Evolutionary conservation across 2,797 vertebrate species (phyloP).

Genomic region (Agapornis canus): DNA sequence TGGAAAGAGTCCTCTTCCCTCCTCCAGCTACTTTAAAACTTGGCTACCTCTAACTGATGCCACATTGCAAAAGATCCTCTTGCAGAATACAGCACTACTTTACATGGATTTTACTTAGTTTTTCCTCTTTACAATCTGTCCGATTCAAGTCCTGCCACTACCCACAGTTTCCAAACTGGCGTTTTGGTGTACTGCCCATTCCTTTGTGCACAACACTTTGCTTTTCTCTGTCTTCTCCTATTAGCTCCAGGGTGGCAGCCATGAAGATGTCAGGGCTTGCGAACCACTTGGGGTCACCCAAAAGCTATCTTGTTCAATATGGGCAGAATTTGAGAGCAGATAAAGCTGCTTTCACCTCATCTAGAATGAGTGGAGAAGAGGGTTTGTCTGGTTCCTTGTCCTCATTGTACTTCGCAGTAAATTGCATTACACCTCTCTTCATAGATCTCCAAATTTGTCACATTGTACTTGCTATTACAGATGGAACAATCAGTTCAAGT

Average conservation of each 20-base stretch:
- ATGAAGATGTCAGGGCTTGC: background rate
- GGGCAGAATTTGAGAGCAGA: background rate
- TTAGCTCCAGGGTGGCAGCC: background rate
- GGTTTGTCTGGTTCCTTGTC: background rate
- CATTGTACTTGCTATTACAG: constrained; percentile 66
- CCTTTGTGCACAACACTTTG: background rate
- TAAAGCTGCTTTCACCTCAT: background rate
- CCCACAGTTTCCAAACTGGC: background rate
- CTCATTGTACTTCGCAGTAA: background rate
- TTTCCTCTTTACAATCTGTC: background rate
- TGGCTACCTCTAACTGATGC: background rate
- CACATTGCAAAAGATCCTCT: background rate
- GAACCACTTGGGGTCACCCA: rapidly evolving
- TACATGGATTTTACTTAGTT: background rate
- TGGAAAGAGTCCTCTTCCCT: background rate
- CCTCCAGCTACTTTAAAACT: background rate
- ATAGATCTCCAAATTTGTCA: background rate
- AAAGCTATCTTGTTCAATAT: background rate
- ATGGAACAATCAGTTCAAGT: constrained; percentile 94
- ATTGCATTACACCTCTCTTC: background rate
- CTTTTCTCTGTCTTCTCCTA: background rate
- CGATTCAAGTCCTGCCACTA: background rate
- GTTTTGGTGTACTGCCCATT: background rate
- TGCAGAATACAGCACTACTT: constrained; percentile 5
- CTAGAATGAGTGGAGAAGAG: background rate